Evolutionary conservation across 2,888 invertebrate genomes (phyloP).

Genomic region (Rhyacophila evoluta): DNA sequence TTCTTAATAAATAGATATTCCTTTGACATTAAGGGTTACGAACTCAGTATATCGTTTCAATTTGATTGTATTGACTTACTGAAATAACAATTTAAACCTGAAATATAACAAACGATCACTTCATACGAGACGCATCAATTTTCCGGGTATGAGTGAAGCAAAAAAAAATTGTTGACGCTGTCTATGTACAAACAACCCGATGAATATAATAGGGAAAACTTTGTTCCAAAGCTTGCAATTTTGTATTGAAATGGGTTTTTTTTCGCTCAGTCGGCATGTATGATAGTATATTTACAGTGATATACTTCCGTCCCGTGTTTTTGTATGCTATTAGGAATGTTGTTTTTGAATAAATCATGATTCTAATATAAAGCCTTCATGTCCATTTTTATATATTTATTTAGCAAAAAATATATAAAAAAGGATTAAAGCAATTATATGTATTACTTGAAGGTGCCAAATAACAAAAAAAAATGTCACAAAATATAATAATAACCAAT

Average conservation of each 20-base stretch:
- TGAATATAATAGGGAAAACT: not conserved
- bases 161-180: slow-evolving; percentile 1
- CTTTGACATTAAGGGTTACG: not conserved
- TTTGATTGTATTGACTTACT: not conserved
- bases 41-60: not conserved
- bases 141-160: not conserved
- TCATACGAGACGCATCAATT: not conserved
- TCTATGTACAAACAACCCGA: not conserved
- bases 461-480: no score
- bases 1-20: not conserved
- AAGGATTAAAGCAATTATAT: no score
- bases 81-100: not conserved
- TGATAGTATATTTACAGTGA: not conserved
- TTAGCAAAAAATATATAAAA: no score
- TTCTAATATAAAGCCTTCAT: no score
- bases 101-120: not conserved
- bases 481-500: no score
- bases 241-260: slow-evolving; percentile 12
- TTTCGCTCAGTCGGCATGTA: not conserved
- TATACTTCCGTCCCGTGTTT: not conserved
- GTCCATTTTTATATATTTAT: no score
- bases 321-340: not conserved
- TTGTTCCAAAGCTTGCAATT: slow-evolving; percentile 1
- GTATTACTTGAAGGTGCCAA: no score
- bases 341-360: not conserved